A percentile compares a stretch with the other conserved stretches of the same genome.
phyloP scores from a whole-genome alignment of 1,140 invertebrate species.

The Pseudomyrmex concolor region DNA sequence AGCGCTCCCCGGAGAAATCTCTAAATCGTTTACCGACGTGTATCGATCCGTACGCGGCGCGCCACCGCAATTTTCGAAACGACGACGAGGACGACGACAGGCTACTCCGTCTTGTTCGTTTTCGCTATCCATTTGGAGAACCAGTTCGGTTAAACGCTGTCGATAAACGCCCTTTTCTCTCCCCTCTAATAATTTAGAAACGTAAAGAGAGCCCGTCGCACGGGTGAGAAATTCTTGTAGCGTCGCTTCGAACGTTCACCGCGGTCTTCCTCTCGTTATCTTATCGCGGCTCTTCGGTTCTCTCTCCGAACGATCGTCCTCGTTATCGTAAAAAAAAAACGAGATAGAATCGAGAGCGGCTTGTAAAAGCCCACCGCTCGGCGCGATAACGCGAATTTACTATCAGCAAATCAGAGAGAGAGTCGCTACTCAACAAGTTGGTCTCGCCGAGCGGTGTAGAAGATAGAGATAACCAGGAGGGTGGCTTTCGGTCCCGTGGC shows the following conservation, averaged over 20 bases:
- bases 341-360: constrained; percentile 6
- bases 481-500: constrained; percentile 5
- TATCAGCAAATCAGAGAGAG: constrained; percentile 44
- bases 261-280: constrained; percentile 13
- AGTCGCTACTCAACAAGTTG: constrained; percentile 59
- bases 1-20: constrained; percentile 33
- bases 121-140: constrained; percentile 8
- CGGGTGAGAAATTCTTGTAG: background rate
- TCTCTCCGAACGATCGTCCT: constrained; percentile 17
- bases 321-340: constrained; percentile 50
- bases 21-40: constrained; percentile 28
- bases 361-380: constrained; percentile 10
- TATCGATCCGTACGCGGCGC: constrained; percentile 16
- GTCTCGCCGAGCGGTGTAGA: constrained; percentile 17
- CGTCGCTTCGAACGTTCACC: background rate
- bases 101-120: constrained; percentile 7
- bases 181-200: constrained; percentile 41
- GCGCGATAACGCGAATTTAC: constrained; percentile 54
- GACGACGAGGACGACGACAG: background rate
- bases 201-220: constrained; percentile 13
- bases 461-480: background rate
- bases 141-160: constrained; percentile 10
- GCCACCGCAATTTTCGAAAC: constrained; percentile 31
- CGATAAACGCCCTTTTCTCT: background rate
- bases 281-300: constrained; percentile 22